Evolutionary conservation across 2,888 invertebrate genomes (phyloP), one percentile per base, ranked within the genome.

Genomic region (Polyploca ridens): DNA sequence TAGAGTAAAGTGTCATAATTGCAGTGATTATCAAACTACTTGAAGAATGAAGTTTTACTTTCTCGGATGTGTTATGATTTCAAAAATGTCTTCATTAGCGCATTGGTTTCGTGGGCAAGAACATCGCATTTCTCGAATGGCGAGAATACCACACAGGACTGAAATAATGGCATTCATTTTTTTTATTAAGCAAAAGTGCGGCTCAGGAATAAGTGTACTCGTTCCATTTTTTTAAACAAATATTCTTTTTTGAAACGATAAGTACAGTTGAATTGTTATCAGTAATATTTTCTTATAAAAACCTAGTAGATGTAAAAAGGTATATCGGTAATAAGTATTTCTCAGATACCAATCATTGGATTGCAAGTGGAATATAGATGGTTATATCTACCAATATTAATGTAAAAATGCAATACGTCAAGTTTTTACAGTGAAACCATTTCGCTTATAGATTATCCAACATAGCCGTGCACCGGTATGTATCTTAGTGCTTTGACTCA

Each of bases 361-460:
- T 78, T 69, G 70, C 78, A 73, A 76, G 73, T 72, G 71, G 68
- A 68, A 67, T 74, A 79, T 76, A 72, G 75, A 76, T 78, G 80
- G 80, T 84, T 84, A 78, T 49, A 16, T 49, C 5, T 81, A 79
- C 74, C 78, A 83, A 86, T 84, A 87, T 88, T 88, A 89, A 88
- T 88, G 87, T 86, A 86, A 83, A 89, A 88, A 89, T 87, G 85
- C 78, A 81, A 88, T 83, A 80, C 79, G 75, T 79, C 81, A 73
- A 85, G 80, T 90, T 91, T 90, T 90, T 83, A 75, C 72, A 69
- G 64, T 73, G 72, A 72, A 75, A 78, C 79, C 79, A 75, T 75
- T 78, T 83, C 72, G 77, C 38, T 38, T 38, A 38, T 76, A 79
- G 77, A 81, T 38, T 7, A 38, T 8, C 38, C 38, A 72, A 72